A percentile compares a stretch with the other conserved stretches of the same genome.
Conservation (phyloP, 1,140 invertebrate genomes). For the Pseudomyrmex gracilis region DNA sequence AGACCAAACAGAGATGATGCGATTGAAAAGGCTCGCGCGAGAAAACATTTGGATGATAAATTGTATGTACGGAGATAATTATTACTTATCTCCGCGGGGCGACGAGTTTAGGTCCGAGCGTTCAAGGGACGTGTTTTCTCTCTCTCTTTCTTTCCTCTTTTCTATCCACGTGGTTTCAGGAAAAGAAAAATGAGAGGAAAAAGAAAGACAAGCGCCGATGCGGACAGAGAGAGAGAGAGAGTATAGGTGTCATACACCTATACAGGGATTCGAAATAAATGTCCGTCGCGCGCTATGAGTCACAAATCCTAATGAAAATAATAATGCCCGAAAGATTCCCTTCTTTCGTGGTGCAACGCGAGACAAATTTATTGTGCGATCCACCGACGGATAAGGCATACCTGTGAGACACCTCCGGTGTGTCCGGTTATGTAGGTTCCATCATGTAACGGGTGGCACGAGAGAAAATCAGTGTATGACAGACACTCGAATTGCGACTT, state of each 20-base stretch:
- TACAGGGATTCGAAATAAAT: slow-evolving; percentile 62
- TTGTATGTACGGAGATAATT: slow-evolving; percentile 17
- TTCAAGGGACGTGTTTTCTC: not conserved
- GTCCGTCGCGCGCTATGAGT: slow-evolving; percentile 76
- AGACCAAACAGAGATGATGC: not conserved
- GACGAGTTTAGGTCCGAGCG: not conserved
- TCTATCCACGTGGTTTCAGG: not conserved
- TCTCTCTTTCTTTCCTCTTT: not conserved
- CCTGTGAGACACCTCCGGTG: slow-evolving; percentile 79
- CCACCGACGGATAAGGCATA: slow-evolving; percentile 80
- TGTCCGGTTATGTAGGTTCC: slow-evolving; percentile 77
- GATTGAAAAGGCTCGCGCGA: not conserved
- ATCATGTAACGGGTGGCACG: slow-evolving; percentile 74
- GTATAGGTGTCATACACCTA: slow-evolving; percentile 52
- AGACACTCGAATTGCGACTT: slow-evolving; percentile 2
- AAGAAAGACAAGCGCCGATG: slow-evolving; percentile 28
- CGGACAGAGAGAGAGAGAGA: slow-evolving; percentile 12
- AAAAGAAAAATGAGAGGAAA: not conserved
- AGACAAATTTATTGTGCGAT: slow-evolving; percentile 83
- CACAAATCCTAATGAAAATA: slow-evolving; percentile 84
- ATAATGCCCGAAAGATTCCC: slow-evolving; percentile 76
- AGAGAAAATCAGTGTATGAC: slow-evolving; percentile 48
- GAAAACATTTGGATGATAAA: slow-evolving; percentile 15
- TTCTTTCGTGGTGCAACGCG: slow-evolving; percentile 73
- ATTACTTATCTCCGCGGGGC: slow-evolving; percentile 47